A percentile compares a stretch with the other conserved stretches of the same genome.
phyloP scores from a whole-genome alignment of 2,113 vertebrate species.

The Potamarius usumacintae region DNA sequence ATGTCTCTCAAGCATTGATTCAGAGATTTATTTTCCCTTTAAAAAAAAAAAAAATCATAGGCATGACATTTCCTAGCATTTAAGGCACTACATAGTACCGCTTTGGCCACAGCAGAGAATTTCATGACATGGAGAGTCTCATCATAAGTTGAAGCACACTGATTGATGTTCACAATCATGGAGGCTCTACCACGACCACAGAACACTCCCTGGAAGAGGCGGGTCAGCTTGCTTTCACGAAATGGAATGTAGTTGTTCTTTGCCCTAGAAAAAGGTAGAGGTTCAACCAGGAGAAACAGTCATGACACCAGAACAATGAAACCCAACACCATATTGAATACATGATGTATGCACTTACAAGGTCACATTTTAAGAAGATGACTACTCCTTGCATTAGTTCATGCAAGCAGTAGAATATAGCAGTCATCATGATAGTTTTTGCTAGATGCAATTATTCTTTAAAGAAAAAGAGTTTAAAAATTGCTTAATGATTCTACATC shows the following conservation, averaged over 20 bases:
- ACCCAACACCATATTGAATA: background rate
- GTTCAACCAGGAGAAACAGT: background rate
- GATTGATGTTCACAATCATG: conserved; percentile 89
- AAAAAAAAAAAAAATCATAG: background rate
- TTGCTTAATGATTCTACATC: background rate
- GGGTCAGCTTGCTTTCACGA: conserved; percentile 88
- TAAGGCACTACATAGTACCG: conserved; percentile 63
- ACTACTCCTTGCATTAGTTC: background rate
- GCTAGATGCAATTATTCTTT: background rate
- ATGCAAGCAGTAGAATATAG: background rate
- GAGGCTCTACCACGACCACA: conserved; percentile 83
- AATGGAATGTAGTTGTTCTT: conserved; percentile 78
- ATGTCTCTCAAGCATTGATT: background rate
- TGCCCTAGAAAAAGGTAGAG: conserved; percentile 45
- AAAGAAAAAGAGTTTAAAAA: background rate
- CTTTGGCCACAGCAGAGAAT: conserved; percentile 86
- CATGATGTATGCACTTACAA: background rate
- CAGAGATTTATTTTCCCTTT: background rate
- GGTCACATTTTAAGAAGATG: background rate
- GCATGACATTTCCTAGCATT: background rate
- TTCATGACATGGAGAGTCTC: conserved; percentile 89
- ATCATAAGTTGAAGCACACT: conserved; percentile 83
- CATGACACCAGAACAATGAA: background rate
- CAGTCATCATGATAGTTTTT: background rate
- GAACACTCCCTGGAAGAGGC: conserved; percentile 86